These are phyloP conservation scores for Tuberolachnus salignus DNA, from an alignment of 2,888 invertebrate species.

Conservation along the genomic window DNA sequence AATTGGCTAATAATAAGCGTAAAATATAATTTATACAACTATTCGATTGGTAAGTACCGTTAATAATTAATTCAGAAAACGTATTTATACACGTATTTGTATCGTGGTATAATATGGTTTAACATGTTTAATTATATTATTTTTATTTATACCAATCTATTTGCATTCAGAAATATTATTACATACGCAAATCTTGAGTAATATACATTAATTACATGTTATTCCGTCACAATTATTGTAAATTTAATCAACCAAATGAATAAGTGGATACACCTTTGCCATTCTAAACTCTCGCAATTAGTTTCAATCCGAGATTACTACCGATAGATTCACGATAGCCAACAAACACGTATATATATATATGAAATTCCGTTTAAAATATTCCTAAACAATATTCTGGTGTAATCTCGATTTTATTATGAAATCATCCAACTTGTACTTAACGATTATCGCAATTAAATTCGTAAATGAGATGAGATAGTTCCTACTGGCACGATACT, in stretches of 20 bases:
- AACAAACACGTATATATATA: background rate
- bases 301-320: slow-evolving; percentile 8
- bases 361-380: slow-evolving; percentile 16
- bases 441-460: too few relatives aligned
- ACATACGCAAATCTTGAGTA: slow-evolving; percentile 3
- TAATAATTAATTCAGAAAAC: too few relatives aligned
- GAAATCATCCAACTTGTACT: background rate
- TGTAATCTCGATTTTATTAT: background rate
- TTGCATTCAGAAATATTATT: background rate
- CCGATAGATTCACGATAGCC: background rate
- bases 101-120: too few relatives aligned
- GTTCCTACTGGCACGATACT: too few relatives aligned
- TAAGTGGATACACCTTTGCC: background rate
- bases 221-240: too few relatives aligned
- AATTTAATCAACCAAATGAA: too few relatives aligned
- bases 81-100: background rate
- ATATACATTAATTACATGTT: background rate
- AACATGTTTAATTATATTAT: background rate
- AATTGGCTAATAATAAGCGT: too few relatives aligned
- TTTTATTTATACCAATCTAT: background rate
- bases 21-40: too few relatives aligned
- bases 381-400: slow-evolving; percentile 7
- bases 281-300: background rate
- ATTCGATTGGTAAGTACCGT: too few relatives aligned
- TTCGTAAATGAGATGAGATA: too few relatives aligned